These are phyloP conservation scores for Acholoe squamosa DNA, from an alignment of 2,888 invertebrate genomes.

Conservation along the genomic window DNA sequence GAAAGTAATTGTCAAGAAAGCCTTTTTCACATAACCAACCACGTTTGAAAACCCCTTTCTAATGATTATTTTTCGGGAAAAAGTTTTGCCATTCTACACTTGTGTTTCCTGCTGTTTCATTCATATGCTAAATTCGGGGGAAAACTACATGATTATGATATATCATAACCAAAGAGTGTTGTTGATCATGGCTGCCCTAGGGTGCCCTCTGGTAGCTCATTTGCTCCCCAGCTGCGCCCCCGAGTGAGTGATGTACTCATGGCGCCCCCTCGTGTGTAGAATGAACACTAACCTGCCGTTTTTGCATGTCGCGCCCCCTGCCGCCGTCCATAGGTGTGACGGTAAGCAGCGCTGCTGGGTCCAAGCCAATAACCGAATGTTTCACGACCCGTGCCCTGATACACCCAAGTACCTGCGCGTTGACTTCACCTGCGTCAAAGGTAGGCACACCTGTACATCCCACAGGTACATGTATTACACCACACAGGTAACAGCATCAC, in stretches of 20 bases:
- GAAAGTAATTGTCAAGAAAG: too few species aligned
- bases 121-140: too few species aligned
- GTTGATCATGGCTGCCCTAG: neutral
- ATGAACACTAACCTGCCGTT: constrained; percentile 51
- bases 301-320: constrained; percentile 59
- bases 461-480: neutral
- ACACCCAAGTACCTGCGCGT: constrained; percentile 87
- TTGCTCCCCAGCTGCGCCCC: neutral
- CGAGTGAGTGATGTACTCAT: neutral
- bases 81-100: too few species aligned
- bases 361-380: constrained; percentile 70
- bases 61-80: too few species aligned
- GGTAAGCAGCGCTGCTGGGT: constrained; percentile 65
- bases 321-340: constrained; percentile 65
- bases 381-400: constrained; percentile 87
- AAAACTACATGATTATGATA: too few species aligned
- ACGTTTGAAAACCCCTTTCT: too few species aligned
- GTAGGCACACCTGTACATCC: constrained; percentile 52
- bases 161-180: too few species aligned
- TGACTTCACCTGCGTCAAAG: constrained; percentile 85
- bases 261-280: constrained; percentile 54
- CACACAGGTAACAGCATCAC: constrained; percentile 18
- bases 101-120: too few species aligned
- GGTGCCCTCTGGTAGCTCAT: constrained; percentile 1
- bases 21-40: too few species aligned